A percentile compares a stretch with the other conserved stretches of the same genome.
phyloP scores from a whole-genome alignment of 2,797 vertebrate species.

The Prionace glauca region DNA sequence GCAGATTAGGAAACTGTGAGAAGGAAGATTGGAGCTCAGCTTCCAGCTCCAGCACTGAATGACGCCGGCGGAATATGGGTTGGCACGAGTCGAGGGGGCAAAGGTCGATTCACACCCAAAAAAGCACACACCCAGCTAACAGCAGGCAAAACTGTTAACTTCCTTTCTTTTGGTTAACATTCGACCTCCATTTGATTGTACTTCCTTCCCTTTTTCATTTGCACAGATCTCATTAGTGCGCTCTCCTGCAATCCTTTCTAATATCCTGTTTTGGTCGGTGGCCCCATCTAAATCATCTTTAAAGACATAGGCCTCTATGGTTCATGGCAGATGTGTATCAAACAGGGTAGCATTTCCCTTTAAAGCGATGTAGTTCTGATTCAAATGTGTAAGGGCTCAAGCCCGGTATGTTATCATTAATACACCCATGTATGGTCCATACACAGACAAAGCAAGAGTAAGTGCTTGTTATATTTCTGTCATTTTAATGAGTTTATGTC shows the following conservation, averaged over 20 bases:
- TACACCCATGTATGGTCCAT: not conserved
- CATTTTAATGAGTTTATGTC: not conserved
- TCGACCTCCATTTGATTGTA: conserved; percentile 34
- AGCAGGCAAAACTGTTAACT: conserved; percentile 25
- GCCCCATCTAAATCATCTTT: not conserved
- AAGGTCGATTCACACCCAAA: conserved; percentile 31
- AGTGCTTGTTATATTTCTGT: not conserved
- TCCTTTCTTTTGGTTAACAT: conserved; percentile 10
- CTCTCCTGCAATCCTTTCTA: conserved; percentile 24
- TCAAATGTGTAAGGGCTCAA: not conserved
- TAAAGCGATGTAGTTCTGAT: not conserved
- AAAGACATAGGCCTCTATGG: not conserved
- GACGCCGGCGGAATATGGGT: conserved; percentile 26
- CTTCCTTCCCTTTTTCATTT: conserved; percentile 27
- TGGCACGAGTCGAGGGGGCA: conserved; percentile 30
- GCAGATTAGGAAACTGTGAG: conserved; percentile 33
- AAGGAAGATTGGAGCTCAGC: conserved; percentile 22
- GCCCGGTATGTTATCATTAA: not conserved
- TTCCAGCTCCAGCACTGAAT: conserved; percentile 11
- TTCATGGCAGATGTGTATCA: not conserved
- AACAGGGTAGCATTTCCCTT: not conserved
- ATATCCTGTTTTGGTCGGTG: conserved; percentile 21
- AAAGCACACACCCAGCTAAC: conserved; percentile 19
- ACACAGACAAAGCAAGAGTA: not conserved
- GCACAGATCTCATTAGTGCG: not conserved